Percentiles rank a stretch among this genome's conserved stretches.
Evolutionary conservation across 2,797 vertebrate species (phyloP).

Genomic region (Pseudochaenichthys georgianus): DNA sequence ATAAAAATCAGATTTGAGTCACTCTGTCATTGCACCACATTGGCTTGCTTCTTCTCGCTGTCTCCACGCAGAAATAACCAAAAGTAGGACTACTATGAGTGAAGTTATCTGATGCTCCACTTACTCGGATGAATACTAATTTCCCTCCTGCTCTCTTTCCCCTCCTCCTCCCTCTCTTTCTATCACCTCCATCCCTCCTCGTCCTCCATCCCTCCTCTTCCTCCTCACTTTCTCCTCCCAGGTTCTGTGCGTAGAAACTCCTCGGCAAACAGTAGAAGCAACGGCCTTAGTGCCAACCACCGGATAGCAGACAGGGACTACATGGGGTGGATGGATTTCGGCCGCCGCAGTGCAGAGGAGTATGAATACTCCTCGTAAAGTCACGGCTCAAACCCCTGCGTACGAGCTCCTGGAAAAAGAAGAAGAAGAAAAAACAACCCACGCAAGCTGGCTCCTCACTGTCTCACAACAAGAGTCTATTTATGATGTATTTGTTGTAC

Average conservation of each 20-base stretch:
- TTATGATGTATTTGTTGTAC: slow-evolving; percentile 89
- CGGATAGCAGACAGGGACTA: slow-evolving; percentile 97
- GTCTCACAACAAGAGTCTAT: slow-evolving; percentile 85
- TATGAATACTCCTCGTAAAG: slow-evolving; percentile 92
- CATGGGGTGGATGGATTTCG: slow-evolving; percentile 99
- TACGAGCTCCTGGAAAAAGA: slow-evolving; percentile 61
- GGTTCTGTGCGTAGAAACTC: slow-evolving; percentile 90
- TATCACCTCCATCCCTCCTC: slow-evolving; percentile 22
- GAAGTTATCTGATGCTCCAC: slow-evolving; percentile 11
- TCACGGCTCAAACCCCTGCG: slow-evolving; percentile 38
- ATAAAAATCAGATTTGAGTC: not conserved
- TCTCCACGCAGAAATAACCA: not conserved
- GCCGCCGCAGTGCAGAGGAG: slow-evolving; percentile 94
- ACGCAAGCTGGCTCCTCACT: slow-evolving; percentile 74
- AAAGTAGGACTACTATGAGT: not conserved
- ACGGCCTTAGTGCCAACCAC: slow-evolving; percentile 86
- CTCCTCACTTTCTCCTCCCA: slow-evolving; percentile 54
- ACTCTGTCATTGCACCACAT: not conserved
- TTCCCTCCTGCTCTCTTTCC: slow-evolving; percentile 10
- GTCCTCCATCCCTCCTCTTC: slow-evolving; percentile 17
- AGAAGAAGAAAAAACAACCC: slow-evolving; percentile 16
- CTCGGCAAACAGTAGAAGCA: slow-evolving; percentile 84
- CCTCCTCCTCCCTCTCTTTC: slow-evolving; percentile 22
- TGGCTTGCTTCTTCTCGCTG: not conserved
- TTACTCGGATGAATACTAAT: slow-evolving; percentile 30